Percentiles rank a stretch among this genome's conserved stretches.
phyloP scores from a whole-genome alignment of 1,140 invertebrate genomes.

The Drosophila grimshawi region DNA sequence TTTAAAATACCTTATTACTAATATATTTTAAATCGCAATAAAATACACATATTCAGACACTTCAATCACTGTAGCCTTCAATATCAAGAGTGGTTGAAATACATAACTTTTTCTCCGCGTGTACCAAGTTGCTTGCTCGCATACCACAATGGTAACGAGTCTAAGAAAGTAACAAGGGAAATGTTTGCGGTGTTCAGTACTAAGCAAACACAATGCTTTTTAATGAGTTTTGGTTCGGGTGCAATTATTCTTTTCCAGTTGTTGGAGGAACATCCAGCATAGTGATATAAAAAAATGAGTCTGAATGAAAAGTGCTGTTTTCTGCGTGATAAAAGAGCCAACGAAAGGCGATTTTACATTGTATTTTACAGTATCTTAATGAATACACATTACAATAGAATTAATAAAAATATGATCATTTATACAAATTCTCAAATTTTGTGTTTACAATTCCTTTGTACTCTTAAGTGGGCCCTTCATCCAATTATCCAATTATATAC shows the following conservation, averaged over 20 bases:
- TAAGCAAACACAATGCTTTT: constrained; percentile 31
- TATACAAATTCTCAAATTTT: too few relatives aligned
- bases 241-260: constrained; percentile 60
- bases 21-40: too few relatives aligned
- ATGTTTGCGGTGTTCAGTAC: constrained; percentile 30
- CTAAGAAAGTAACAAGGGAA: constrained; percentile 27
- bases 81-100: too few relatives aligned
- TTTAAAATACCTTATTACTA: too few relatives aligned
- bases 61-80: too few relatives aligned
- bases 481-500: neutral
- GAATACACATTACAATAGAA: too few relatives aligned
- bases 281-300: constrained; percentile 6
- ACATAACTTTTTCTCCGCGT: neutral
- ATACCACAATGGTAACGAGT: constrained; percentile 23
- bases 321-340: too few relatives aligned
- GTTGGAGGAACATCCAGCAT: constrained; percentile 33
- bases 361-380: too few relatives aligned
- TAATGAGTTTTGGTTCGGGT: constrained; percentile 74
- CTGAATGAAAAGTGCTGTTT: neutral
- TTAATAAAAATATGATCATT: too few relatives aligned
- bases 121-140: neutral
- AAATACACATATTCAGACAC: too few relatives aligned
- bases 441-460: too few relatives aligned
- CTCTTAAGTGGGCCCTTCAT: neutral
- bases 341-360: too few relatives aligned